Percentiles rank a stretch among this genome's conserved stretches.
phyloP scores from a whole-genome alignment of 2,113 vertebrate species.

The Erythrolamprus reginae region DNA sequence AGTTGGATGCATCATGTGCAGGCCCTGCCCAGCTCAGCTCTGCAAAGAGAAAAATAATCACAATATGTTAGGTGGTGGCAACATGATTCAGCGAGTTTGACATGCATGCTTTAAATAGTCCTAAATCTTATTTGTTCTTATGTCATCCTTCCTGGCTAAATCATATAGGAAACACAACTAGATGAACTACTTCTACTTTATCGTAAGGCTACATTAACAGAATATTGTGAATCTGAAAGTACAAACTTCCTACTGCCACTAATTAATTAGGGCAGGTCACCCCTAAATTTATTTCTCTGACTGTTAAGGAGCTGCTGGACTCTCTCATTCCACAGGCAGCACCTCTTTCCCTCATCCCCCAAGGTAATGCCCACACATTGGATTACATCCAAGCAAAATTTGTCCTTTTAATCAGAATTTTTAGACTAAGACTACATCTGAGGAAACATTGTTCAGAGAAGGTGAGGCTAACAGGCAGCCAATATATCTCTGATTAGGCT shows the following conservation, averaged over 20 bases:
- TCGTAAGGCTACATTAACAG: background rate
- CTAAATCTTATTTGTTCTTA: background rate
- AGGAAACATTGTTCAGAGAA: background rate
- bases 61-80: too few species aligned
- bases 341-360: background rate
- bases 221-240: background rate
- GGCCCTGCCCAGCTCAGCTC: too few species aligned
- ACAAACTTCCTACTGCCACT: background rate
- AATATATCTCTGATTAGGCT: background rate
- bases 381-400: background rate
- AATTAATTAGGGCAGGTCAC: background rate
- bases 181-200: background rate
- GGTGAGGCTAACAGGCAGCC: background rate
- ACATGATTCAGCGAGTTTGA: too few species aligned
- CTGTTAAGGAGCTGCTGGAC: background rate
- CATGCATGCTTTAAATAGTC: too few species aligned
- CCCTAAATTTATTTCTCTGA: background rate
- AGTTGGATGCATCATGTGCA: too few species aligned
- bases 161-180: background rate
- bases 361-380: background rate
- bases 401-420: background rate
- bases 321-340: background rate
- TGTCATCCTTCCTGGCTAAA: background rate
- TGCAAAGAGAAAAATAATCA: rapidly evolving
- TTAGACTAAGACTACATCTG: background rate